These are phyloP conservation scores for Delichon dasypus DNA, from an alignment of 2,797 vertebrate species.

Conservation along the genomic window DNA sequence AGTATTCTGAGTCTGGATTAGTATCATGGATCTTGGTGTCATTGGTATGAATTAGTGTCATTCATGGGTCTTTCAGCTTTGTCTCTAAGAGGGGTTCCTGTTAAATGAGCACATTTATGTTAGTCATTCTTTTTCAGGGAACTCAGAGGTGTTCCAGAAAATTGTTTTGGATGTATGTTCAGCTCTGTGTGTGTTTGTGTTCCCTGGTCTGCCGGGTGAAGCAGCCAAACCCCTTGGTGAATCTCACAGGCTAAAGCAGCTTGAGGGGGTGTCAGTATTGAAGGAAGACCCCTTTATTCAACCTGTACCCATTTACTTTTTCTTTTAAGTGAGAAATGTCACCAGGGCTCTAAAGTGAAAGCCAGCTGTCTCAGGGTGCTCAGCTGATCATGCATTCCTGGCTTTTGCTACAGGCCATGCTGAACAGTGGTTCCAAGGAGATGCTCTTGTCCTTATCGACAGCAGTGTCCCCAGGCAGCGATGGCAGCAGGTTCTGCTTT, in stretches of 20 bases:
- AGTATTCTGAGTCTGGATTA: not conserved
- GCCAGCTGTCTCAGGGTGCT: not conserved
- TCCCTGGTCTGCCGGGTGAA: not conserved
- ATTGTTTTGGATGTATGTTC: not conserved
- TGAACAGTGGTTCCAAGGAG: not conserved
- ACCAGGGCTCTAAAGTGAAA: not conserved
- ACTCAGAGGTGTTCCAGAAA: not conserved
- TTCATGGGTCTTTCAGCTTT: not conserved
- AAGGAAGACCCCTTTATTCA: not conserved
- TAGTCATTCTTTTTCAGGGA: not conserved
- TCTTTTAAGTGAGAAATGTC: not conserved
- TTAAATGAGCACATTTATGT: not conserved
- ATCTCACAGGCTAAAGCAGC: not conserved
- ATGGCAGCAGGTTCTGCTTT: rapidly evolving
- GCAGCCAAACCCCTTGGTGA: not conserved
- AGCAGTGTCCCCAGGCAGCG: not conserved
- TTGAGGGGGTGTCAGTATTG: not conserved
- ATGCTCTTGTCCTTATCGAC: not conserved
- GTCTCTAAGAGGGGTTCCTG: not conserved
- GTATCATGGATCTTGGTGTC: not conserved
- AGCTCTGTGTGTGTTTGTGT: rapidly evolving
- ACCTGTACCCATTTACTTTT: not conserved
- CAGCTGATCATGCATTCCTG: not conserved
- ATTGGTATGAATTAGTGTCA: not conserved
- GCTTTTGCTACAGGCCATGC: not conserved